Conservation (phyloP, 2,113 vertebrate genomes). For the Ceyx margarethae region DNA sequence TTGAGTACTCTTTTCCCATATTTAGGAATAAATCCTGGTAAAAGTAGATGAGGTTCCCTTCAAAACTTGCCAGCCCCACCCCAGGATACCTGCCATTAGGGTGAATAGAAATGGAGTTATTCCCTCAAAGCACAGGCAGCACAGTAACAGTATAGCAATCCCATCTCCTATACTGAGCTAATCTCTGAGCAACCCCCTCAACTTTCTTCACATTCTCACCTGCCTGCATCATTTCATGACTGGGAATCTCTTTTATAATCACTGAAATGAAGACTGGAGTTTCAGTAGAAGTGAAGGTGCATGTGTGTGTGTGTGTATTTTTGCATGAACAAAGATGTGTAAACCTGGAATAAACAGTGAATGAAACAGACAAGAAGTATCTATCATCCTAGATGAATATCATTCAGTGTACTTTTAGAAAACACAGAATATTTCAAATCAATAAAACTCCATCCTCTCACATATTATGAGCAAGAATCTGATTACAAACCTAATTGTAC, state of each 20-base stretch:
- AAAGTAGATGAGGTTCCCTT: background rate
- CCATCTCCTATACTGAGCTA: background rate
- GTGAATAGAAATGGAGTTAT: background rate
- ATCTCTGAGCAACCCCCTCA: background rate
- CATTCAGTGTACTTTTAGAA: conserved; percentile 30
- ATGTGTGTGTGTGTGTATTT: background rate
- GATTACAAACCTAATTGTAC: conserved; percentile 69
- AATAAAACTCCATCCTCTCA: conserved; percentile 42
- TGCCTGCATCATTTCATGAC: background rate
- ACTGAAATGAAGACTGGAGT: background rate
- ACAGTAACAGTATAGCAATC: background rate
- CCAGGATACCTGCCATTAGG: background rate
- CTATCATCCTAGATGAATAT: background rate
- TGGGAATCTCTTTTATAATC: background rate
- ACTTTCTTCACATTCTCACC: background rate
- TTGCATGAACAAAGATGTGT: background rate
- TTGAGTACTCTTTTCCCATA: background rate
- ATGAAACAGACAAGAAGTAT: background rate
- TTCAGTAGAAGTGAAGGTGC: background rate
- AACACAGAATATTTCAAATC: conserved; percentile 47
- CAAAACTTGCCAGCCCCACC: background rate
- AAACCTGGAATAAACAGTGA: background rate
- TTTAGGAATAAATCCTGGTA: background rate
- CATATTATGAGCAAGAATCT: conserved; percentile 39
- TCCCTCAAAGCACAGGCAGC: background rate